Evolutionary conservation across 2,113 vertebrate genomes (phyloP).

Genomic region (Elephas maximus): DNA sequence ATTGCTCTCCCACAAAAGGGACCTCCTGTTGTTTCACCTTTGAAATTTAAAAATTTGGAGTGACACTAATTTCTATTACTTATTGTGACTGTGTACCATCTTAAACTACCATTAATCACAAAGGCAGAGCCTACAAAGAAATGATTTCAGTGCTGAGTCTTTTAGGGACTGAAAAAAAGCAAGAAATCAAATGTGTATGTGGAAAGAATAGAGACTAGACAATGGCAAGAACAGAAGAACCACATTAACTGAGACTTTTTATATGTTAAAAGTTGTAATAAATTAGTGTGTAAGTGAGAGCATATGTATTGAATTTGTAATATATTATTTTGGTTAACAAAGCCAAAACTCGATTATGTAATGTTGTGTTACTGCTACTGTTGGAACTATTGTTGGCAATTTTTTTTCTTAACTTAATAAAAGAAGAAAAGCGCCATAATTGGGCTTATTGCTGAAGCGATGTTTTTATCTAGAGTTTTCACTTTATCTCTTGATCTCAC

Average conservation of each 20-base stretch:
- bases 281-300: constrained; percentile 44
- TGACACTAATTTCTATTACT: constrained; percentile 79
- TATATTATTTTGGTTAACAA: constrained; percentile 66
- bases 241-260: neutral
- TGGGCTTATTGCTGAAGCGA: neutral
- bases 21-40: constrained; percentile 71
- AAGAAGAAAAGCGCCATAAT: neutral
- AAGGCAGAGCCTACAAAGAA: constrained; percentile 67
- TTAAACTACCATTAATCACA: constrained; percentile 72
- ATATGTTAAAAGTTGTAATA: constrained; percentile 56
- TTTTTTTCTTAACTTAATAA: neutral
- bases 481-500: neutral
- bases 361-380: neutral
- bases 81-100: constrained; percentile 49
- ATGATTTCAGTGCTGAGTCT: neutral
- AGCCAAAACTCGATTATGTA: constrained; percentile 7
- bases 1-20: constrained; percentile 66
- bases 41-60: constrained; percentile 74
- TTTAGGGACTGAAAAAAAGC: constrained; percentile 39
- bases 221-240: neutral
- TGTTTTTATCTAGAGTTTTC: neutral
- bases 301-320: neutral
- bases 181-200: neutral
- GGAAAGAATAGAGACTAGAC: constrained; percentile 36
- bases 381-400: neutral